phyloP scores from a whole-genome alignment of 2,888 invertebrate species.

The Schizaphis graminum region DNA sequence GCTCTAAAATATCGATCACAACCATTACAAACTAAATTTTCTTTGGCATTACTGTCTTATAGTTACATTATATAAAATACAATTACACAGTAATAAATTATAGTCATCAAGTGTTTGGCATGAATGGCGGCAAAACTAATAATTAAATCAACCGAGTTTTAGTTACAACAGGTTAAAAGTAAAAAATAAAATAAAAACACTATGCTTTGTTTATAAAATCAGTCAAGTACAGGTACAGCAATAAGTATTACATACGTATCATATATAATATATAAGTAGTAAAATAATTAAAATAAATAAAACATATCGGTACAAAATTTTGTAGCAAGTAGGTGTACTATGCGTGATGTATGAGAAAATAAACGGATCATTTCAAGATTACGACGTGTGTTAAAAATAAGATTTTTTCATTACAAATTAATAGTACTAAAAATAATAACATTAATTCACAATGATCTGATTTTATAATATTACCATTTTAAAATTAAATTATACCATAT shows the following conservation, averaged over 20 bases:
- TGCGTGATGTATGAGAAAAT: neutral
- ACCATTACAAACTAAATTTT: slow-evolving; percentile 58
- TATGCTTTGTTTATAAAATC: slow-evolving; percentile 39
- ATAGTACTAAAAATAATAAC: neutral
- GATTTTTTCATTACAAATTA: neutral
- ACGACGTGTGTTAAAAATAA: neutral
- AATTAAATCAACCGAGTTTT: neutral
- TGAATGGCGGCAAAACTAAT: slow-evolving; percentile 6
- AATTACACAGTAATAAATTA: slow-evolving; percentile 36
- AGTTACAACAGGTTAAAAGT: neutral
- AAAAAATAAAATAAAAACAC: slow-evolving; percentile 28
- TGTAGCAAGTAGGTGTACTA: neutral
- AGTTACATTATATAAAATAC: slow-evolving; percentile 26
- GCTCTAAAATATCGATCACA: slow-evolving; percentile 64
- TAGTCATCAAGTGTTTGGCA: slow-evolving; percentile 19
- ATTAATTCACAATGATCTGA: neutral
- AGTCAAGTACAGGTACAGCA: slow-evolving; percentile 45
- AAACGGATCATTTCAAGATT: neutral
- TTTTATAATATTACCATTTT: neutral
- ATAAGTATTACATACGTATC: neutral
- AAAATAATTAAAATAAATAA: neutral
- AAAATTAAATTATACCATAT: slow-evolving; percentile 10
- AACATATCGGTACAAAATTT: neutral
- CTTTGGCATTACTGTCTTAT: slow-evolving; percentile 62
- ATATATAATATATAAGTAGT: slow-evolving; percentile 15